Percentiles rank a stretch among this genome's conserved stretches.
These are phyloP conservation scores for Coenonympha arcania DNA, from an alignment of 2,888 invertebrate species.

Conservation along the genomic window DNA sequence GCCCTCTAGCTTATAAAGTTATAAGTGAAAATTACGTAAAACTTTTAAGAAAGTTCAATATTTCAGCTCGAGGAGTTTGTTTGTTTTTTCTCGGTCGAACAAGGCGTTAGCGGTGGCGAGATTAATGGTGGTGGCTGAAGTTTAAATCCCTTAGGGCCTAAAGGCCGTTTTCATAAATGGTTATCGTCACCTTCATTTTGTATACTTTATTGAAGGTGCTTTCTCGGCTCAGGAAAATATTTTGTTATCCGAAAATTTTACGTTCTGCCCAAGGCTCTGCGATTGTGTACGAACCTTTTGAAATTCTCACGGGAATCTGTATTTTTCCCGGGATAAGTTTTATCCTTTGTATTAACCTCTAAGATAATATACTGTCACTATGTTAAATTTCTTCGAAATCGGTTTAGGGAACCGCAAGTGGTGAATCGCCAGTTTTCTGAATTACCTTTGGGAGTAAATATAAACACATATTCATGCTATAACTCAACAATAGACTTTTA, in stretches of 20 bases:
- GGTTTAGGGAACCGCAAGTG: no score
- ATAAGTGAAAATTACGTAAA: not conserved
- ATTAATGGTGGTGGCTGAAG: slow-evolving; percentile 11
- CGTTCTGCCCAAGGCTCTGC: no score
- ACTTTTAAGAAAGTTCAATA: not conserved
- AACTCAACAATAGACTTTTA: not conserved
- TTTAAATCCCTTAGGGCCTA: slow-evolving; percentile 5
- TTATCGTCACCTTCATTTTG: slow-evolving; percentile 13
- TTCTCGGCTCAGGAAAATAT: not conserved
- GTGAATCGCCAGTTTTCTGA: no score
- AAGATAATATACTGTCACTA: no score
- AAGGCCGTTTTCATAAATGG: slow-evolving; percentile 11
- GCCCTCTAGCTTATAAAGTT: no score
- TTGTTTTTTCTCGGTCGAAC: not conserved
- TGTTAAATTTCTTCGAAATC: no score
- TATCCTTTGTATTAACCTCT: no score
- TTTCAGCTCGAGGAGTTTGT: slow-evolving; percentile 5
- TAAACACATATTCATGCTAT: no score
- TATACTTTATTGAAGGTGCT: not conserved
- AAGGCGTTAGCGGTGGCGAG: slow-evolving; percentile 5
- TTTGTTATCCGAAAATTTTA: not conserved
- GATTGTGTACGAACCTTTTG: no score
- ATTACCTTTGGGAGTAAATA: no score
- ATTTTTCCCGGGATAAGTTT: no score
- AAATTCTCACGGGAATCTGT: no score